Evolutionary conservation across 2,888 invertebrate species (phyloP).

Genomic region (Drosophila meridiana): DNA sequence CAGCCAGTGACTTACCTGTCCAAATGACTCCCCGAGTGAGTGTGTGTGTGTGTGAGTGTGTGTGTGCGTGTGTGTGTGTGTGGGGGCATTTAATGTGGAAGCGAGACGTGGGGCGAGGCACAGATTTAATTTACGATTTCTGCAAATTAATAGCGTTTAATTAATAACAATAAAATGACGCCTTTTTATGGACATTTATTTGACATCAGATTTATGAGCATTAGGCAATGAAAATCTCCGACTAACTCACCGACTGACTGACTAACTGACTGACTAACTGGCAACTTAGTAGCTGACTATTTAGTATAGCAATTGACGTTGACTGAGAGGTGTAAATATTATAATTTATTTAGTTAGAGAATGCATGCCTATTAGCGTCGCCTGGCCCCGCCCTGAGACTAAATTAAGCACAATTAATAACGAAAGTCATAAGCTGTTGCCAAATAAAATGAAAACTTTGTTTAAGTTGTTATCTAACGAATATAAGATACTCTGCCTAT

Average conservation of each 20-base stretch:
- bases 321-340: conserved; percentile 15
- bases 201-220: conserved; percentile 70
- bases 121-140: conserved; percentile 81
- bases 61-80: conserved; percentile 30
- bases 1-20: conserved; percentile 50
- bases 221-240: conserved; percentile 27
- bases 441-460: conserved; percentile 9
- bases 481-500: neutral
- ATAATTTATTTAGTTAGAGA: conserved; percentile 6
- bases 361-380: conserved; percentile 1
- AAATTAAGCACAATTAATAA: conserved; percentile 43
- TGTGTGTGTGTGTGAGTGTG: conserved; percentile 16
- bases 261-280: conserved; percentile 5
- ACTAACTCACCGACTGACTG: conserved; percentile 4
- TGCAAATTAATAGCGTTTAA: conserved; percentile 82
- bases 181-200: conserved; percentile 77
- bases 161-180: conserved; percentile 82
- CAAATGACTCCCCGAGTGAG: conserved; percentile 62
- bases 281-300: conserved; percentile 3
- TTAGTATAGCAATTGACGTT: conserved; percentile 18
- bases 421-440: conserved; percentile 25
- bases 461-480: neutral
- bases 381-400: neutral
- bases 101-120: conserved; percentile 39
- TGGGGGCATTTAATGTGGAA: conserved; percentile 64